These are phyloP conservation scores for Galerucella pusilla DNA, from an alignment of 2,888 invertebrate genomes.

Conservation along the genomic window DNA sequence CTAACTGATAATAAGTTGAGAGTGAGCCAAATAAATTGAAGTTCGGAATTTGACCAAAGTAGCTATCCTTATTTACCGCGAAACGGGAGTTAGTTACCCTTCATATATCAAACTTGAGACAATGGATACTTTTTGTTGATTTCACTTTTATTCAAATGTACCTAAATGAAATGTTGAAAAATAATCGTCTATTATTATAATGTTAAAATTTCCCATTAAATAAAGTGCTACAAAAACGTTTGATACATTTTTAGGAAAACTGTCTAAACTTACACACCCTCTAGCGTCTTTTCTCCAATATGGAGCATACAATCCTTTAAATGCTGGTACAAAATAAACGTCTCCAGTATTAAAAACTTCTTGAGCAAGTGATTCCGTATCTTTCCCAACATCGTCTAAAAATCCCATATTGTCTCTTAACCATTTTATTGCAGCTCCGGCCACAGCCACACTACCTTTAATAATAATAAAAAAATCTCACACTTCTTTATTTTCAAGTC, in stretches of 20 bases:
- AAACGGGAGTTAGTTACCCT: no score
- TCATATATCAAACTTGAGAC: no score
- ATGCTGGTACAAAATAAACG: constrained; percentile 98
- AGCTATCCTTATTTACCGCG: no score
- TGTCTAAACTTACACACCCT: constrained; percentile 72
- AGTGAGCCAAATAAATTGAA: no score
- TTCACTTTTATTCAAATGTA: no score
- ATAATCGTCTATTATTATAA: no score
- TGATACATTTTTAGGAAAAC: not conserved
- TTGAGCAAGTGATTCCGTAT: constrained; percentile 70
- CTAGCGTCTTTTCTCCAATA: constrained; percentile 98
- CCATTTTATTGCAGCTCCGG: constrained; percentile 94
- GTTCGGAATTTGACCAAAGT: no score
- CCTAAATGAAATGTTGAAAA: no score
- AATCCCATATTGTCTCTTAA: constrained; percentile 91
- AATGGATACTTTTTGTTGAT: no score
- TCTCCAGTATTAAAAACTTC: constrained; percentile 89
- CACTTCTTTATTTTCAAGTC: not conserved
- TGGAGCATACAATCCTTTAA: constrained; percentile 96
- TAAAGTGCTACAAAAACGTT: not conserved
- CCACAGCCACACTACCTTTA: constrained; percentile 85
- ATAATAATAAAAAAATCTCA: constrained; percentile 47
- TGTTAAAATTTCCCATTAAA: no score
- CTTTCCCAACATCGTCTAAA: constrained; percentile 78
- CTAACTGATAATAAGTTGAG: no score